Percentiles rank a stretch among this genome's conserved stretches.
These are phyloP conservation scores for Caradrina kadenii DNA, from an alignment of 2,888 invertebrate species.

Conservation along the genomic window DNA sequence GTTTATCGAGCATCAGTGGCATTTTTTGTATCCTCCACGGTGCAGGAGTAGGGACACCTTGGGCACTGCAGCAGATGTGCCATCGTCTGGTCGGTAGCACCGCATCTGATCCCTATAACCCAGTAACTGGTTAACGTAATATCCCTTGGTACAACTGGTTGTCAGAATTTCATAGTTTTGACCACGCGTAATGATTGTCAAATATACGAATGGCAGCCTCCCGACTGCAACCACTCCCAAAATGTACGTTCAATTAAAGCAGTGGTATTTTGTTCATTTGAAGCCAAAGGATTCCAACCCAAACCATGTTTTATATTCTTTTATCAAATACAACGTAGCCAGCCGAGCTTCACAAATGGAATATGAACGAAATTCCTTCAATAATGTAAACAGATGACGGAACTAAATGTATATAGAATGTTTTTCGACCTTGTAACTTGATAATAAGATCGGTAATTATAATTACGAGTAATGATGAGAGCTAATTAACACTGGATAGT, in stretches of 20 bases:
- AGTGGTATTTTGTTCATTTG: not conserved
- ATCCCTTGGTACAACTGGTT: no score
- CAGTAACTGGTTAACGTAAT: no score
- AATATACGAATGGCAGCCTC: no score
- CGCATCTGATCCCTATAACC: no score
- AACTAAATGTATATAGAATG: constrained; percentile 8
- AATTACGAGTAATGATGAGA: constrained; percentile 30
- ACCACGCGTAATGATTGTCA: no score
- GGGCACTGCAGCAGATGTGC: no score
- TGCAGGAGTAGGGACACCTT: no score
- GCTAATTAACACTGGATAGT: constrained; percentile 15
- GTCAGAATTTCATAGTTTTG: no score
- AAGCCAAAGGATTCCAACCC: not conserved
- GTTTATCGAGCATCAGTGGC: no score
- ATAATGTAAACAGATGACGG: constrained; percentile 12
- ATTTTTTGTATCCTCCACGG: no score
- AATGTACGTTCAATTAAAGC: not conserved
- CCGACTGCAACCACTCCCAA: no score
- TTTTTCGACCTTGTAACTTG: constrained; percentile 43
- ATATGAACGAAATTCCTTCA: constrained; percentile 10
- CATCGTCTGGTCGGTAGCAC: no score
- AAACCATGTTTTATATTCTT: not conserved
- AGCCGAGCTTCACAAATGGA: not conserved
- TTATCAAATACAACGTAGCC: not conserved
- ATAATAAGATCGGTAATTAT: constrained; percentile 22